Evolutionary conservation across 2,113 vertebrate genomes (phyloP), one percentile per base, ranked within the genome.

Genomic region (Dicentrarchus labrax): DNA sequence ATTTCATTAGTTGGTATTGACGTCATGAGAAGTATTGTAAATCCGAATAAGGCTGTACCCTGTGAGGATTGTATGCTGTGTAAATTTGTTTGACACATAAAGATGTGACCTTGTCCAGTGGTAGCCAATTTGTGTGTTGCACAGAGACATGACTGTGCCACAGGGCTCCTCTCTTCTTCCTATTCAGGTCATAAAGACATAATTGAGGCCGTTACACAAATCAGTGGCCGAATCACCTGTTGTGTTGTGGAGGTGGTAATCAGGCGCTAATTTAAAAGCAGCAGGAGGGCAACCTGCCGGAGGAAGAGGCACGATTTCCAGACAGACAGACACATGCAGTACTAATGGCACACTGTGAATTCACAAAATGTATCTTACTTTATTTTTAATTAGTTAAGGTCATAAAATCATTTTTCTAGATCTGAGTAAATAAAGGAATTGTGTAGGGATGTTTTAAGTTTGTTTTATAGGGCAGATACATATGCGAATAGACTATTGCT

Each of bases 241-340:
- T 91, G 60, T 79, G 84, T 59, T 92, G 73, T 82, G 30, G 47
- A 79, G 82, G 45, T 80, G 66, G 82, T 72, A 82, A 85, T 91
- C 50, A 64, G 72, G 72, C 30, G 38, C 74, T 86, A 83, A 90
- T 90, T 89, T 74, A 82, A 93, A 90, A 69, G 80, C 86, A 88
- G 64, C 82, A 66, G 80, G 66, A 78, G 53, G 78, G 66, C 62
- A 75, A 81, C 78, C n/a, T 47, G 78, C 70, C 38, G 0, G 67
- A 50, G 59, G 67, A 72, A 57, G n/a, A 80, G 47, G 7, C 15
- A 5, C 9, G 0, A 48, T 76, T 24, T 81, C 57, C 22, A 62
- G 30, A 59, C 64, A 9, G 9, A 10, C 21, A n/a, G 4, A 47
- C 50, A 16, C 30, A 45, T 69, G 4, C 50, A 67, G 0, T 51